Evolutionary conservation across 2,113 vertebrate species (phyloP).

Genomic region (Sinocyclocheilus rhinocerous): DNA sequence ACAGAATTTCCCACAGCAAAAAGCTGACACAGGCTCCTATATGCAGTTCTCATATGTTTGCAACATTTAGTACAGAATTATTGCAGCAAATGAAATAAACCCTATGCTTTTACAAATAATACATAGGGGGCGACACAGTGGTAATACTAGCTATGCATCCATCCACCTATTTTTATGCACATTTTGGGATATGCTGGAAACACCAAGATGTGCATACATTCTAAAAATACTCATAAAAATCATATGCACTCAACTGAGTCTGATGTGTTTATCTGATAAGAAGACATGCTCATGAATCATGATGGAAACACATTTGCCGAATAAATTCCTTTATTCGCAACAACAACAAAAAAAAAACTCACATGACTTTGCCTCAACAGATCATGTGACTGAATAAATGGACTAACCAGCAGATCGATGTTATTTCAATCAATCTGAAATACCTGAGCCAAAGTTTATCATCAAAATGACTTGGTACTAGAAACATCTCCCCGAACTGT

Average conservation of each 20-base stretch:
- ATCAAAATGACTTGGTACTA: too few relatives aligned
- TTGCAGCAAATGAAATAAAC: not conserved
- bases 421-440: too few relatives aligned
- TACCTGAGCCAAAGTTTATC: too few relatives aligned
- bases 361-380: too few relatives aligned
- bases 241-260: too few relatives aligned
- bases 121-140: not conserved
- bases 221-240: not conserved
- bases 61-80: not conserved
- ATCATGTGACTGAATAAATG: too few relatives aligned
- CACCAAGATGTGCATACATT: too few relatives aligned
- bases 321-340: not conserved
- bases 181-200: not conserved
- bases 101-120: not conserved
- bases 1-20: conserved; percentile 55
- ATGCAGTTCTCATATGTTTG: not conserved
- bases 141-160: not conserved
- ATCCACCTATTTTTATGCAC: not conserved
- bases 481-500: too few relatives aligned
- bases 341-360: too few relatives aligned
- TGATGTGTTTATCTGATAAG: not conserved
- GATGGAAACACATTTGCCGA: not conserved
- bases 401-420: too few relatives aligned
- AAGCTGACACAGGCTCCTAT: conserved; percentile 15
- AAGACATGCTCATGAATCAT: not conserved